Evolutionary conservation across 2,113 vertebrate genomes (phyloP), one percentile per base, ranked within the genome.

Genomic region (Corythoichthys intestinalis): DNA sequence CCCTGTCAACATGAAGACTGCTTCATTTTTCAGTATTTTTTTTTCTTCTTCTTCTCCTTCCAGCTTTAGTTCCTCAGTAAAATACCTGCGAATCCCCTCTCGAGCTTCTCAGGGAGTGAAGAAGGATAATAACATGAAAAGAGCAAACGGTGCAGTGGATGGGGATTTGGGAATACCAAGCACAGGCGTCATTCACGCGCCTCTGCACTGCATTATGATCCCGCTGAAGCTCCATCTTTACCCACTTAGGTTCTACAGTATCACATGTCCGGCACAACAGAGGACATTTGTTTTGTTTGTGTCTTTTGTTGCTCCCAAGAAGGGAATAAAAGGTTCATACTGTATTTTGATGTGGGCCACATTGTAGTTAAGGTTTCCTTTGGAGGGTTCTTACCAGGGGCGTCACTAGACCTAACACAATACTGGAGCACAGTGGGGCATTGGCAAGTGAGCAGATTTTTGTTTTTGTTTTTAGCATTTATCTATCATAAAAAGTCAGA

Each of bases 121-220:
- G 58, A 68, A 77, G 85, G 84, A 87, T 90, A 89, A 88, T 75
- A 71, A 76, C 34, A 69, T 87, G 89, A 88, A 84, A 85, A 82
- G 85, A 75, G 80, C 67, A 76, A 79, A 57, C 84, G 78, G 82
- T 81, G 84, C 87, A 86, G 85, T 66, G 56, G 81, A 85, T 64
- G 66, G 82, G 83, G 85, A 89, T 88, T 87, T 86, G 82, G 78
- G 84, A 76, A 85, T 58, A 60, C 78, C 65, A 65, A 88, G 88
- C 85, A 88, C 80, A 80, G 84, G 77, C 78, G 79, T 89, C 83
- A 80, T 78, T 89, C 85, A 83, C 72, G 84, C 79, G 83, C 78
- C 74, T 85, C 79, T 79, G 80, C 41, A 57, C 82, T 79, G 80
- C 77, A 83, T 85, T 87, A 86, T 81, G 81, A 80, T 84, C 75